Conservation (phyloP, 1,140 invertebrate genomes). For the Cyclargus thomasi region DNA sequence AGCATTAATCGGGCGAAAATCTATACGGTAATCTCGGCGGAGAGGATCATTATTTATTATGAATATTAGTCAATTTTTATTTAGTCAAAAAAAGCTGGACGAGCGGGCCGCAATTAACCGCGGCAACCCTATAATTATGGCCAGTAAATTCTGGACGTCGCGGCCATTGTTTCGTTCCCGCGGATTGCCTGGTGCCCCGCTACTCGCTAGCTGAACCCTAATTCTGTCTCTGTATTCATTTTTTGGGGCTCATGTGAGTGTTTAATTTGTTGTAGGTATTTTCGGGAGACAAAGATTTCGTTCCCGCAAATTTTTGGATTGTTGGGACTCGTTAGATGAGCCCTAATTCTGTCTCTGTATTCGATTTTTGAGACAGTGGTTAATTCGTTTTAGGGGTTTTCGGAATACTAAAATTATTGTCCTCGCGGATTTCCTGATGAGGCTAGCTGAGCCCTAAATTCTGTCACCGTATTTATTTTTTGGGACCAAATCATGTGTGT, state of each 20-base stretch:
- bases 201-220: slow-evolving; percentile 1
- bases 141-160: slow-evolving; percentile 75
- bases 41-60: slow-evolving; percentile 74
- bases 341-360: too few relatives aligned
- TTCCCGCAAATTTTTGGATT: too few relatives aligned
- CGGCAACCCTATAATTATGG: slow-evolving; percentile 74
- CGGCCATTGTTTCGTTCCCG: background rate
- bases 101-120: slow-evolving; percentile 69
- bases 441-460: background rate
- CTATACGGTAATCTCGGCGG: slow-evolving; percentile 52
- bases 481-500: background rate
- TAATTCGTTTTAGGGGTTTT: too few relatives aligned
- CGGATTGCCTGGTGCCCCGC: background rate
- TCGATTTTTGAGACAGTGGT: too few relatives aligned
- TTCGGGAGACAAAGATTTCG: too few relatives aligned
- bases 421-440: background rate
- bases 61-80: slow-evolving; percentile 75
- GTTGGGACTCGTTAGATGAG: too few relatives aligned
- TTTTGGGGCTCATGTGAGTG: background rate
- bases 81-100: slow-evolving; percentile 69
- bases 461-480: background rate
- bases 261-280: too few relatives aligned
- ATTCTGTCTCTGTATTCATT: slow-evolving; percentile 1
- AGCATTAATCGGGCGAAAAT: slow-evolving; percentile 60
- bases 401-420: too few relatives aligned